Evolutionary conservation across 2,797 vertebrate species (phyloP), one percentile per base, ranked within the genome.

Genomic region (Tokudaia tokunoshimensis): DNA sequence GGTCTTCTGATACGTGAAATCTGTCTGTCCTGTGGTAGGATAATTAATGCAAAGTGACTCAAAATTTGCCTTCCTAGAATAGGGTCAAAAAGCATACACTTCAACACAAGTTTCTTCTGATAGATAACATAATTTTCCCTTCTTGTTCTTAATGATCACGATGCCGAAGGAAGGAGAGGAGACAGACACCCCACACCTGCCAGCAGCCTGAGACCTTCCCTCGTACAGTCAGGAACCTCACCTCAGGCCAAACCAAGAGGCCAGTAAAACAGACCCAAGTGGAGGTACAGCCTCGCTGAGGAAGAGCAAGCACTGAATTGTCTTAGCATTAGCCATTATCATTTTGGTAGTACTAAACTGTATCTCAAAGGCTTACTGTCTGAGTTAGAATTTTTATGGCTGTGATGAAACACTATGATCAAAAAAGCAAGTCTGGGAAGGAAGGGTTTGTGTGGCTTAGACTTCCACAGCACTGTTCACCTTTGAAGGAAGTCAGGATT

Each of bases 11-110:
- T 3, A 11, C 50, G n/a, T 78, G 83, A 44, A 84, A 47, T 67
- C 87, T 79, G 34, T 91, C 50, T 96, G 76, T 29, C 65, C 19
- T 63, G 1, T 37, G 65, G 47, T 20, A 72, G 59, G 37, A 47
- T 47, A 90, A 76, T 81, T 94, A 87, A 80, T 57, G 72, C 4
- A 67, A 76, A 34, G 20, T 81, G 37, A 88, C 24, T 65, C 31
- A 72, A 17, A 79, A 79, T 80, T 84, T 44, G 7, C 92, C 65
- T 97, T 93, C 72, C 34, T 72, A 44, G 63, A 87, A 72, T 44
- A 89, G 92, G 94, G 93, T 76, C 44, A 20, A 61, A 92, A 88
- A 80, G 50, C 83, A 41, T 83, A 34, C 2, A 63, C 37, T 82
- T 57, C 61, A 80, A 92, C 52, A 74, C 47, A 65, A 47, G 83